Evolutionary conservation across 2,113 vertebrate species (phyloP).

Genomic region (Bos javanicus): DNA sequence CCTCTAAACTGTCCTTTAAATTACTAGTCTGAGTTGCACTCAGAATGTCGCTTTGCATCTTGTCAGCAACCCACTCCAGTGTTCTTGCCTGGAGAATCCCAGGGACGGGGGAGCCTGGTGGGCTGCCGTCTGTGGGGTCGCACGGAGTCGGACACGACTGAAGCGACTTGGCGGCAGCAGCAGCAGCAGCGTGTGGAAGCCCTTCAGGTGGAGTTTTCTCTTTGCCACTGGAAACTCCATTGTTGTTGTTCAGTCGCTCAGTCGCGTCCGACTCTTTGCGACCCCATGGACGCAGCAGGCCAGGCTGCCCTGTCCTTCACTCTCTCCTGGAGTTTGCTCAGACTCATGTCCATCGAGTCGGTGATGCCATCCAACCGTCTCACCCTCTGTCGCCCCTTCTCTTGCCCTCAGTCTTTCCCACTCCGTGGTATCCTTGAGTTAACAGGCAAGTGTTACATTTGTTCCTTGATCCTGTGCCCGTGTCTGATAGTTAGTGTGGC

Average conservation of each 20-base stretch:
- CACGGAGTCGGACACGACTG: no score
- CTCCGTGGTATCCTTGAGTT: not conserved
- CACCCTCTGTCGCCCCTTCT: not conserved
- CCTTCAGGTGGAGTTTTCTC: not conserved
- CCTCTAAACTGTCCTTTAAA: not conserved
- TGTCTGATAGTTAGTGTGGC: not conserved
- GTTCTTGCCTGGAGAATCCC: no score
- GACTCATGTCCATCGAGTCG: not conserved
- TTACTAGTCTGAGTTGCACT: not conserved
- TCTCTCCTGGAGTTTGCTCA: not conserved
- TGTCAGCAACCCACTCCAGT: not conserved
- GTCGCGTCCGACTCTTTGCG: not conserved
- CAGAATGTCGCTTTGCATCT: fast-evolving
- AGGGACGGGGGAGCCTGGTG: no score
- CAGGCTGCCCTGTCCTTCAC: not conserved
- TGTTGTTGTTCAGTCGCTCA: not conserved
- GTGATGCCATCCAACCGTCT: not conserved
- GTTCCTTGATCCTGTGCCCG: not conserved
- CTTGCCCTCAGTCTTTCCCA: not conserved
- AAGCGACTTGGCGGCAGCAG: no score
- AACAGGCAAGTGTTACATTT: not conserved
- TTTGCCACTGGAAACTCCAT: not conserved
- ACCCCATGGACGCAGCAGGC: not conserved
- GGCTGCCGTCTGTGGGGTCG: no score
- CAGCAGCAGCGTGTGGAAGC: not conserved